Percentiles rank a stretch among this genome's conserved stretches.
Conservation (phyloP, 1,140 invertebrate genomes). For the Drosophila paulistorum region DNA sequence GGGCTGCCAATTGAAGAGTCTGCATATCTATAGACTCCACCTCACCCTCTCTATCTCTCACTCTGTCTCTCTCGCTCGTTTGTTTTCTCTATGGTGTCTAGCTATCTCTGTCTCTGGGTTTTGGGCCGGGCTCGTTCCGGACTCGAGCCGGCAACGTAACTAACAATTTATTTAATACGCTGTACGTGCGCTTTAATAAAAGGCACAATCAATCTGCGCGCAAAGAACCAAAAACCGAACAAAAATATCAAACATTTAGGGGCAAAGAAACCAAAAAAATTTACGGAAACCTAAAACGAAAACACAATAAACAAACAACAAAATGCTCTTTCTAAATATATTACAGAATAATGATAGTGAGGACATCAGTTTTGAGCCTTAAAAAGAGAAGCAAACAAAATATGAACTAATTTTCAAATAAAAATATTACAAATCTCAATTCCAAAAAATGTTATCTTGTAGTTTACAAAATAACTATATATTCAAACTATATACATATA, state of each 20-base stretch:
- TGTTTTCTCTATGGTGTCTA: too few species aligned
- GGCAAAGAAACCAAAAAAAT: constrained; percentile 14
- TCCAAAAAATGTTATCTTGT: too few species aligned
- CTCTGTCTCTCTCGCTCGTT: neutral
- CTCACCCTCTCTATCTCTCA: neutral
- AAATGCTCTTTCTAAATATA: constrained; percentile 47
- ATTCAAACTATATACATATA: too few species aligned
- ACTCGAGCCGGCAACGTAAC: constrained; percentile 65
- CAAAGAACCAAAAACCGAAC: constrained; percentile 47
- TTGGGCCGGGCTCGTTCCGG: constrained; percentile 46
- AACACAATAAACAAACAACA: constrained; percentile 37
- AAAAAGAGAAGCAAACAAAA: too few species aligned
- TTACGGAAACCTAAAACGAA: neutral
- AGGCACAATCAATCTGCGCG: constrained; percentile 76
- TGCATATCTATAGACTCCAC: constrained; percentile 19
- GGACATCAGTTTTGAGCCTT: too few species aligned
- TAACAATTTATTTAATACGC: constrained; percentile 82
- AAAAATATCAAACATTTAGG: constrained; percentile 46
- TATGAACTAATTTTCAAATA: too few species aligned
- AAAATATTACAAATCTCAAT: too few species aligned
- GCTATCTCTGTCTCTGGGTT: constrained; percentile 14
- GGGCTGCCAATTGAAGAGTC: constrained; percentile 43
- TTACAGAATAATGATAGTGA: too few species aligned
- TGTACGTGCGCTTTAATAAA: constrained; percentile 82
- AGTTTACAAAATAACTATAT: too few species aligned